phyloP scores from a whole-genome alignment of 2,797 vertebrate species.

The Sibirionetta formosa region DNA sequence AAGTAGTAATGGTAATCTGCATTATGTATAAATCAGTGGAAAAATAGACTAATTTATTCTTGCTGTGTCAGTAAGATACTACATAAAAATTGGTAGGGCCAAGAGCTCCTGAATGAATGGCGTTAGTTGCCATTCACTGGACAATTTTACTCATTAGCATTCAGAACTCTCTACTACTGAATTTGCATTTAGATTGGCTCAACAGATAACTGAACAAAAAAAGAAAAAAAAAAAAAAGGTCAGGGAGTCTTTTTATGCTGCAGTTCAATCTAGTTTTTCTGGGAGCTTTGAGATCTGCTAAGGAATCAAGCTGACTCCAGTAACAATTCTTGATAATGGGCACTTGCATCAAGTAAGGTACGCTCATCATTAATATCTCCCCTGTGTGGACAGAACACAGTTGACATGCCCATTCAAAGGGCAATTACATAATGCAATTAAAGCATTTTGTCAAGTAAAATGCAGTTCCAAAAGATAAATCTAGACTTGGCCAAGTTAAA shows the following conservation, averaged over 20 bases:
- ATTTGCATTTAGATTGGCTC: background rate
- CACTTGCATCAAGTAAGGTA: fast-evolving
- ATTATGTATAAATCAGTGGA: background rate
- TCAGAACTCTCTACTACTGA: background rate
- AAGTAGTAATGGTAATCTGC: background rate
- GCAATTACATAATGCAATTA: background rate
- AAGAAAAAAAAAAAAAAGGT: background rate
- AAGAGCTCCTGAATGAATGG: background rate
- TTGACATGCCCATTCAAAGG: background rate
- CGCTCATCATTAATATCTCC: background rate
- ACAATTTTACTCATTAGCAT: background rate
- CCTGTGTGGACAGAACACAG: background rate
- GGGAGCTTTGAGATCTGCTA: fast-evolving
- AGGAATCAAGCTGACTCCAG: fast-evolving
- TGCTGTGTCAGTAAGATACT: background rate
- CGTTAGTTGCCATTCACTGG: background rate
- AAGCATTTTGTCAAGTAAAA: constrained; percentile 16
- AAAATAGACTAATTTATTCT: background rate
- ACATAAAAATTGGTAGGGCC: background rate
- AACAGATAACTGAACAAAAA: background rate
- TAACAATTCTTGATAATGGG: background rate
- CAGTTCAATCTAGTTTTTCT: background rate
- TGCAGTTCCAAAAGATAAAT: background rate
- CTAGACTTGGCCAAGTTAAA: constrained; percentile 27
- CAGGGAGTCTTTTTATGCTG: background rate